These are phyloP conservation scores for Notarius quadriscutis DNA, from an alignment of 2,113 vertebrate genomes.

Conservation along the genomic window DNA sequence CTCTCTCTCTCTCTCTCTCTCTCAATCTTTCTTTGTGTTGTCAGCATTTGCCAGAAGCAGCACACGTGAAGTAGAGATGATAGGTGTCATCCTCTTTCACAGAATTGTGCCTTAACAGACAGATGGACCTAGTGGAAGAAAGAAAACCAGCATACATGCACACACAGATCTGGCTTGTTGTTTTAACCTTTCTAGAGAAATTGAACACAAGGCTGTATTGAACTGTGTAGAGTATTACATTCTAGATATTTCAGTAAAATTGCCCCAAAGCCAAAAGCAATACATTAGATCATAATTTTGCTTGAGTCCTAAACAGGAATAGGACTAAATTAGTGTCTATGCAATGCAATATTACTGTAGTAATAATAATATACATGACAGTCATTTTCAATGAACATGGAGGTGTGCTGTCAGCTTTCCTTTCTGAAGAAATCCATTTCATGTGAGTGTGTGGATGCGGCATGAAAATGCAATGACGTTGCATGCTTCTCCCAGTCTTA, in stretches of 20 bases:
- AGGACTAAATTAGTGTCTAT: not conserved
- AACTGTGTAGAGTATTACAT: not conserved
- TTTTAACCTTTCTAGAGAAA: slow-evolving; percentile 19
- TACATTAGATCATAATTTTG: not conserved
- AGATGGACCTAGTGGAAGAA: slow-evolving; percentile 59
- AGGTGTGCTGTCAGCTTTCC: slow-evolving; percentile 67
- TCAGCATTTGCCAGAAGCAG: slow-evolving; percentile 71
- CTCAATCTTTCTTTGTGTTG: slow-evolving; percentile 57
- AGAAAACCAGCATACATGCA: slow-evolving; percentile 16
- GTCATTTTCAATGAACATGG: slow-evolving; percentile 42
- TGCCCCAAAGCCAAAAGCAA: not conserved
- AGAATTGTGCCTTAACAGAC: slow-evolving; percentile 62
- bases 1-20: not conserved
- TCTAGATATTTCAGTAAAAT: not conserved
- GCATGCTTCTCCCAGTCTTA: slow-evolving; percentile 67
- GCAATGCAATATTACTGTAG: not conserved
- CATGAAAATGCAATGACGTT: slow-evolving; percentile 73
- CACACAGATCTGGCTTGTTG: not conserved
- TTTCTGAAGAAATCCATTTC: slow-evolving; percentile 63
- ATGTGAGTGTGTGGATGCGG: slow-evolving; percentile 52
- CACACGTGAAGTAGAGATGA: slow-evolving; percentile 68
- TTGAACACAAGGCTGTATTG: not conserved
- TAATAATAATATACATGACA: not conserved
- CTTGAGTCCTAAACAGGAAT: not conserved
- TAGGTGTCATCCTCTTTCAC: slow-evolving; percentile 64